These are phyloP conservation scores for Amaurobius ferox DNA, from an alignment of 2,888 invertebrate species.

Conservation along the genomic window DNA sequence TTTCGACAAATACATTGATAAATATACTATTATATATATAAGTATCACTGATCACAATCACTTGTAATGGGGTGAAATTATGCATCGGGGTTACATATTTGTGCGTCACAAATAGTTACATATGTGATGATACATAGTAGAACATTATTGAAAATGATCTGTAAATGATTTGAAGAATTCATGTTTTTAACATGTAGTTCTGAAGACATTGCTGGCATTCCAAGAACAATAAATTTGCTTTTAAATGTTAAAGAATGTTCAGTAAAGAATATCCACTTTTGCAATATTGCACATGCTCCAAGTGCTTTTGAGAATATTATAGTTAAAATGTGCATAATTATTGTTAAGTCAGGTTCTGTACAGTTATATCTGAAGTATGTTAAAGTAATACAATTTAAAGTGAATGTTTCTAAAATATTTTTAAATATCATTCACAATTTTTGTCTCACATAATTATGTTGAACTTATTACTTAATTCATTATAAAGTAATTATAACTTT, in stretches of 20 bases:
- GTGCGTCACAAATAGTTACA: constrained; percentile 28
- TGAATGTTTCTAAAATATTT: too few relatives aligned
- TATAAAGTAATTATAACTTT: too few relatives aligned
- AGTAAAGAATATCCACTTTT: neutral
- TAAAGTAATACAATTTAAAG: too few relatives aligned
- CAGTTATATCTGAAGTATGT: too few relatives aligned
- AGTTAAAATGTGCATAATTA: too few relatives aligned
- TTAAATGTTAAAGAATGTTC: neutral
- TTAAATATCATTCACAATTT: too few relatives aligned
- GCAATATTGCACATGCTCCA: neutral
- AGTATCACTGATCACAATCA: constrained; percentile 39
- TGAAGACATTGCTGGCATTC: neutral
- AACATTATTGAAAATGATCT: neutral
- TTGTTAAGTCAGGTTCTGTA: too few relatives aligned
- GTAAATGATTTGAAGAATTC: neutral
- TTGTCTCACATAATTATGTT: too few relatives aligned
- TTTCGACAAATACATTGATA: constrained; percentile 30
- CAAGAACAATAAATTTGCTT: neutral
- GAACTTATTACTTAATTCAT: too few relatives aligned
- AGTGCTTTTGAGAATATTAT: neutral
- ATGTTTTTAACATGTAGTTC: neutral
- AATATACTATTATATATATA: constrained; percentile 17
- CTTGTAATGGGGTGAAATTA: constrained; percentile 25
- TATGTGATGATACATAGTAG: neutral
- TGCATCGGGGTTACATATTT: constrained; percentile 25